Base-by-base conservation (phyloP, 2,888 invertebrate genomes). In the Netelia virgata region DNA sequence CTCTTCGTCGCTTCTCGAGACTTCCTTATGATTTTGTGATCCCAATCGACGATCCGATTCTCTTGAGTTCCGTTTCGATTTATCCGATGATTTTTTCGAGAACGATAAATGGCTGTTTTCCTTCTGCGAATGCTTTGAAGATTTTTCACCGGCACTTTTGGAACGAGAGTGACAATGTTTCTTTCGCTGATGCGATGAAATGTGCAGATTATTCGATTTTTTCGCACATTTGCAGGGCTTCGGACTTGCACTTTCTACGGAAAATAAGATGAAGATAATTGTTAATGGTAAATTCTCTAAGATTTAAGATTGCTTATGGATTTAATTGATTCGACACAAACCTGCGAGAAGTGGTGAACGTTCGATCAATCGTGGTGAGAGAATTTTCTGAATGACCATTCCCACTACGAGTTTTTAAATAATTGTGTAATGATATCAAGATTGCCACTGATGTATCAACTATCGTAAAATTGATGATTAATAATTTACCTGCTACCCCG, bases 401-500 rank as follows among this genome's bases (percentile, higher is more conserved):
- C 86, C 86, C 20, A 86, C 86, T 86, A 18, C n/a, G 11, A 72
- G 43, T 16, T 23, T 11, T 9, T 1, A 28, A 28, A 70, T 53
- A 64, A 11, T 72, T 8, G n/a, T 18, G 57, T 18, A n/a, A 23
- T 23, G 10, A 14, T 63, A 16, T 36, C n/a, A 11, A 50, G 20
- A 18, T 47, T 59, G n/a, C 20, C 11, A 5, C 14, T 3, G 16
- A 66, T 20, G 9, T 20, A 59, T 50, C 41, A 43, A 69, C 28
- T 11, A 28, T 47, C 11, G 8, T 41, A 47, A 11, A 20, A 61
- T 36, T 6, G 5, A 36, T 36, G 36, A 14, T 10, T 6, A 18
- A 64, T n/a, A 43, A 59, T 43, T 79, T 57, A 86, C 86, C 84
- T 68, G 86, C 86, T 53, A 84, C 66, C 53, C 86, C 84, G 16